These are phyloP conservation scores for Heteromormyrus szaboi DNA, from an alignment of 2,797 vertebrate genomes.

Conservation along the genomic window DNA sequence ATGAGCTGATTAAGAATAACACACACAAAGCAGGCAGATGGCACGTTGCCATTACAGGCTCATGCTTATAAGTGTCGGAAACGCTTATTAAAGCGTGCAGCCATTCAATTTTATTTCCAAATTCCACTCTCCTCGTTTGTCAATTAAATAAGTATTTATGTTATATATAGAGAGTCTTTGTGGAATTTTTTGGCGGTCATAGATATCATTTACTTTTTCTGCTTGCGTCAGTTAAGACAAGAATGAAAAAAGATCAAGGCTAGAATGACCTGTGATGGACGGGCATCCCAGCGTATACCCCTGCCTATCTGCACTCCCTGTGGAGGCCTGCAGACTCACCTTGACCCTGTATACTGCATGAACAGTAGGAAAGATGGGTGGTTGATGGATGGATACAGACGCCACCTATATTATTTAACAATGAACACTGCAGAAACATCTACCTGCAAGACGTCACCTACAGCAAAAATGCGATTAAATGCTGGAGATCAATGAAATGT, in stretches of 20 bases:
- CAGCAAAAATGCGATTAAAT: neutral
- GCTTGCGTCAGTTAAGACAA: neutral
- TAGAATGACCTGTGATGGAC: neutral
- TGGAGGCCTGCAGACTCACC: neutral
- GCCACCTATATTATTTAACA: neutral
- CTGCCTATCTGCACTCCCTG: neutral
- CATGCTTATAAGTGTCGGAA: neutral
- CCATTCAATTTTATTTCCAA: neutral
- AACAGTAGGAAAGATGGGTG: neutral
- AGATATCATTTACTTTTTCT: neutral
- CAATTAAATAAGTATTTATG: neutral
- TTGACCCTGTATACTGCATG: neutral
- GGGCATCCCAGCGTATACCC: neutral
- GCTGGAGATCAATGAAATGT: neutral
- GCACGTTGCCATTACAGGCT: neutral
- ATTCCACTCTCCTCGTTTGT: neutral
- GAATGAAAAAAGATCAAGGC: neutral
- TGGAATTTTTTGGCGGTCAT: neutral
- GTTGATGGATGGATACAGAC: neutral
- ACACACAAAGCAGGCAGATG: neutral
- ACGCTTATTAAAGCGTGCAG: constrained; percentile 6
- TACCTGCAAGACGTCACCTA: neutral
- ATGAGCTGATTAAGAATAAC: constrained; percentile 2
- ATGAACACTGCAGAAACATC: neutral
- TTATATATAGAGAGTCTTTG: neutral